Base-by-base conservation (phyloP, 2,113 vertebrate species). In the Erinaceus europaeus region DNA sequence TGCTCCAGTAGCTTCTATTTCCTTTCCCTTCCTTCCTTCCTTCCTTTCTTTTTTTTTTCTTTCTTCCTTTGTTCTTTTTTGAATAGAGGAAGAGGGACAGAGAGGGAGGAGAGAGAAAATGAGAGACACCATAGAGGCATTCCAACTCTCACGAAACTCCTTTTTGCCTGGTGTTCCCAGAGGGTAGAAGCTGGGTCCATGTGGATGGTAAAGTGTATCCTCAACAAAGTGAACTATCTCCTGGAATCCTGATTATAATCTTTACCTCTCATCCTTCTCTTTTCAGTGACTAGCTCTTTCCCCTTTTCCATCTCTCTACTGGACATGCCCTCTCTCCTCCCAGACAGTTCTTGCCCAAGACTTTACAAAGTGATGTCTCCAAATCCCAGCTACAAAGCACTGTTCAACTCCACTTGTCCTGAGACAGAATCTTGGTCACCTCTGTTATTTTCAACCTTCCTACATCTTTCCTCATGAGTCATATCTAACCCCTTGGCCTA, bases 401-500 rank as follows among this genome's bases (percentile, higher is more conserved):
- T 61, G n/a, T 17, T 79, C 38, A 29, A 17, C 38, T 15, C n/a
- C 1, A 3, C 13, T 29, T 12, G 4, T 1, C 6, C 32, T 2
- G 6, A 52, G 65, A 57, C 12, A 85, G 15, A 77, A 53, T 34
- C 1, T 20, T 10, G 1, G 5, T 27, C 10, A 2, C 12, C 0
- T 6, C 14, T 25, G 14, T 8, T 50, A 48, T 15, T n/a, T 52
- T 38, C 13, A 64, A 5, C 38, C 3, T 74, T 12, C 20, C 27
- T 38, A 64, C 18, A 6, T 2, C 6, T 38, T 48, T 38, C 3
- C 14, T 46, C 48, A 38, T 17, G 25, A 36, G 46, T 34, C 34
- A 4, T 7, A 34, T 23, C 0, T 73, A n/a, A n/a, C 8, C 12
- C 13, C 1, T 38, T 2, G 12, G 6, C 38, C 3, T 17, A 6